Evolutionary conservation across 2,888 invertebrate genomes (phyloP).

Genomic region (Nymphalis urticae): DNA sequence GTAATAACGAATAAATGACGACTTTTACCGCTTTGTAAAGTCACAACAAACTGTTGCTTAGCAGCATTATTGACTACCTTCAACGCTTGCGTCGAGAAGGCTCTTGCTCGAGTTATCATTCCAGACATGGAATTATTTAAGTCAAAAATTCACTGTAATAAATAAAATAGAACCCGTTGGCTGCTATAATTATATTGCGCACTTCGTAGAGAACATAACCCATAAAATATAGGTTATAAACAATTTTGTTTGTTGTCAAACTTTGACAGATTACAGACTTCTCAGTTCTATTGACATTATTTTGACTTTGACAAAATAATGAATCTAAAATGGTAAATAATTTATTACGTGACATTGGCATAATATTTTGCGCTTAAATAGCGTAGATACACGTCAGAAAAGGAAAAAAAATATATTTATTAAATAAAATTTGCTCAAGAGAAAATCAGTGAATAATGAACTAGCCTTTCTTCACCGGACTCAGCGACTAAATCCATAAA

Average conservation of each 20-base stretch:
- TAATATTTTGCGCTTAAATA: no score
- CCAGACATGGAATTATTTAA: constrained; percentile 48
- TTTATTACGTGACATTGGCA: no score
- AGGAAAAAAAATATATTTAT: no score
- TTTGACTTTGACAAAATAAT: no score
- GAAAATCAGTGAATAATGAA: no score
- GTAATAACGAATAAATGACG: not conserved
- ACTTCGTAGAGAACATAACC: constrained; percentile 8
- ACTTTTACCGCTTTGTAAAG: constrained; percentile 59
- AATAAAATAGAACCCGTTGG: not conserved
- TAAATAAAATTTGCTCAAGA: no score
- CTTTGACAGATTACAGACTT: not conserved
- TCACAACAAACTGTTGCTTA: constrained; percentile 72
- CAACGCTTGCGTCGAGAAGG: constrained; percentile 66
- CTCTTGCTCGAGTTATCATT: constrained; percentile 69
- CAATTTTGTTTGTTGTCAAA: not conserved
- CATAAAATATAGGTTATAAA: not conserved
- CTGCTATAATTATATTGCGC: constrained; percentile 13
- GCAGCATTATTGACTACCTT: constrained; percentile 74
- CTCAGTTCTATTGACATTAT: not conserved
- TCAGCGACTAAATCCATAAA: no score
- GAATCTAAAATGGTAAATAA: no score
- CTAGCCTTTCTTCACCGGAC: no score
- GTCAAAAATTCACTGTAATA: not conserved
- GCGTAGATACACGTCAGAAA: no score